A percentile compares a stretch with the other conserved stretches of the same genome.
These are phyloP conservation scores for Vannuccia rotundouncinata DNA, from an alignment of 2,888 invertebrate genomes.

Conservation along the genomic window DNA sequence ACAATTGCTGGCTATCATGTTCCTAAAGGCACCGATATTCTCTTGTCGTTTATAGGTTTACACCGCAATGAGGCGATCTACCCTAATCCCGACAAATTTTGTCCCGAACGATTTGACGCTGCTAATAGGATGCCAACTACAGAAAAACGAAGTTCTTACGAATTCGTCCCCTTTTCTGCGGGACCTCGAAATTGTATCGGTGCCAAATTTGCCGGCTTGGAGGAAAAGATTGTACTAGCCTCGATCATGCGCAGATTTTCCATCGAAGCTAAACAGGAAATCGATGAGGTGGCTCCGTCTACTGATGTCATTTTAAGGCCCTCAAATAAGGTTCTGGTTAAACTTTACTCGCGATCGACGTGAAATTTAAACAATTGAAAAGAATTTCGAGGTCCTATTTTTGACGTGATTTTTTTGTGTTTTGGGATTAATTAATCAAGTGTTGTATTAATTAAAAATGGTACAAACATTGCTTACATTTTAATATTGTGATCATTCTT, in stretches of 20 bases:
- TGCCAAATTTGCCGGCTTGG: conserved; percentile 58
- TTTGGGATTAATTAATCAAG: no score
- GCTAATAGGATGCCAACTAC: no score
- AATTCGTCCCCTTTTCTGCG: conserved; percentile 59
- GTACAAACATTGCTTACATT: no score
- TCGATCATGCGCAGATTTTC: conserved; percentile 58
- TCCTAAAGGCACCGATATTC: conserved; percentile 49
- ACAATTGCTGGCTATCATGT: conserved; percentile 45
- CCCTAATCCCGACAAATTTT: conserved; percentile 66
- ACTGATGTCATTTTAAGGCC: no score
- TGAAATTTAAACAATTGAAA: no score
- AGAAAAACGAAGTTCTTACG: conserved; percentile 58
- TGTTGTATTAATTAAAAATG: no score
- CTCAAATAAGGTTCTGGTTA: no score
- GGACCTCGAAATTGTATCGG: conserved; percentile 59
- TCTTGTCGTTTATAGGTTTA: conserved; percentile 46
- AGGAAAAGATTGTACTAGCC: conserved; percentile 61
- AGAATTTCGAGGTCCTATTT: no score
- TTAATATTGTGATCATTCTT: no score
- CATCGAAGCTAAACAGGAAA: not conserved
- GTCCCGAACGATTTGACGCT: conserved; percentile 72
- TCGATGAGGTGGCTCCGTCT: not conserved
- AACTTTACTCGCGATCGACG: no score
- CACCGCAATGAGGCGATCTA: conserved; percentile 65
- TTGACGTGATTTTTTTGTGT: no score